Percentiles rank a stretch among this genome's conserved stretches.
Evolutionary conservation across 2,888 invertebrate genomes (phyloP).

Genomic region (Phania funesta): DNA sequence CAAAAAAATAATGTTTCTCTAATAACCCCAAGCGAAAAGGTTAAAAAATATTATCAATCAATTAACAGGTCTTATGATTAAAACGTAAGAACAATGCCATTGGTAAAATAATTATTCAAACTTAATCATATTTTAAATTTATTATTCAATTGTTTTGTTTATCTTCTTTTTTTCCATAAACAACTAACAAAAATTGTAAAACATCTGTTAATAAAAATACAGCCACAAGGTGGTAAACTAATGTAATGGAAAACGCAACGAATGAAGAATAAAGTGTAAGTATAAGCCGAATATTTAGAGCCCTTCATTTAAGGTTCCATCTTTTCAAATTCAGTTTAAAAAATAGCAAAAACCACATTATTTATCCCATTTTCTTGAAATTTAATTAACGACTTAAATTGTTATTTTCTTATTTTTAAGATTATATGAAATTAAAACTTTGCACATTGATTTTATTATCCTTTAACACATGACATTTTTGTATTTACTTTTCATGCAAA

Average conservation of each 20-base stretch:
- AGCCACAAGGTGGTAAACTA: neutral
- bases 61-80: neutral
- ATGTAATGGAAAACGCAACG: neutral
- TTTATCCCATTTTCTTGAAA: too few species aligned
- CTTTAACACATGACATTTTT: too few species aligned
- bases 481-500: too few species aligned
- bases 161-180: neutral
- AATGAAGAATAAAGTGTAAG: neutral
- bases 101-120: neutral
- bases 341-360: too few species aligned
- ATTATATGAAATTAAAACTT: too few species aligned
- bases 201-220: conserved; percentile 15
- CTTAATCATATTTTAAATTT: neutral
- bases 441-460: too few species aligned
- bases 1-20: neutral
- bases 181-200: neutral
- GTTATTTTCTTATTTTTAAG: too few species aligned
- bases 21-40: neutral
- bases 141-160: neutral
- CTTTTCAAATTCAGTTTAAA: too few species aligned
- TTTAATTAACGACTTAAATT: too few species aligned
- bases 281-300: neutral
- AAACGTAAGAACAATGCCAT: neutral
- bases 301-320: neutral
- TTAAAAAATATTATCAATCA: neutral